Evolutionary conservation across 2,797 vertebrate species (phyloP).

Genomic region (Brachymystax lenok): DNA sequence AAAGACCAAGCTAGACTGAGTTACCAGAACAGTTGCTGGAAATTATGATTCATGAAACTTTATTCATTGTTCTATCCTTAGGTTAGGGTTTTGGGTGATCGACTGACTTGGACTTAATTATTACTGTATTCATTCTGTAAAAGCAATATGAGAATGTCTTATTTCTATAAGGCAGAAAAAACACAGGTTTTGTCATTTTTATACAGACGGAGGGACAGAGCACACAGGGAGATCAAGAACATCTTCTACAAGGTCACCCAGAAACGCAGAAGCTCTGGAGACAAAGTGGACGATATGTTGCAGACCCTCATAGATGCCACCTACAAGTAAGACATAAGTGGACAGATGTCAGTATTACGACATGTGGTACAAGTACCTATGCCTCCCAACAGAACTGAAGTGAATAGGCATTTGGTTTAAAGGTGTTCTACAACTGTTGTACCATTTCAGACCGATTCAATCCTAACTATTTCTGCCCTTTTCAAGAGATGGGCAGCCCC

Average conservation of each 20-base stretch:
- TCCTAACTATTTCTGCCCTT: not conserved
- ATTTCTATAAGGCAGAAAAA: not conserved
- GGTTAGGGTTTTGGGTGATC: not conserved
- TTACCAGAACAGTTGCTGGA: not conserved
- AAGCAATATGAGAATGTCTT: not conserved
- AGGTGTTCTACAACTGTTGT: not conserved
- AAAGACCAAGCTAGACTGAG: not conserved
- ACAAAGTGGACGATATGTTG: slow-evolving; percentile 88
- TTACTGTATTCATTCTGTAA: not conserved
- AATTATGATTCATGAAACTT: not conserved
- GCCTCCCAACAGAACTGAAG: not conserved
- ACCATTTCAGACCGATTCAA: not conserved
- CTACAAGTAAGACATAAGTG: slow-evolving; percentile 84
- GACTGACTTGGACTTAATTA: not conserved
- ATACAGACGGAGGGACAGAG: slow-evolving; percentile 88
- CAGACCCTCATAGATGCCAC: slow-evolving; percentile 92
- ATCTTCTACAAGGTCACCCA: slow-evolving; percentile 93
- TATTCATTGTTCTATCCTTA: not conserved
- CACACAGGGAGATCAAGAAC: slow-evolving; percentile 90
- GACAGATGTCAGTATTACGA: not conserved
- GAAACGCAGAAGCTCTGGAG: slow-evolving; percentile 82
- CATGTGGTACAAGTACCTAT: not conserved
- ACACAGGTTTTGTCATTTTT: not conserved
- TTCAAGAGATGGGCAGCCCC: slow-evolving; percentile 80
- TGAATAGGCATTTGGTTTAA: not conserved